Evolutionary conservation across 2,888 invertebrate genomes (phyloP).

Genomic region (Branchipolynoe longqiensis): DNA sequence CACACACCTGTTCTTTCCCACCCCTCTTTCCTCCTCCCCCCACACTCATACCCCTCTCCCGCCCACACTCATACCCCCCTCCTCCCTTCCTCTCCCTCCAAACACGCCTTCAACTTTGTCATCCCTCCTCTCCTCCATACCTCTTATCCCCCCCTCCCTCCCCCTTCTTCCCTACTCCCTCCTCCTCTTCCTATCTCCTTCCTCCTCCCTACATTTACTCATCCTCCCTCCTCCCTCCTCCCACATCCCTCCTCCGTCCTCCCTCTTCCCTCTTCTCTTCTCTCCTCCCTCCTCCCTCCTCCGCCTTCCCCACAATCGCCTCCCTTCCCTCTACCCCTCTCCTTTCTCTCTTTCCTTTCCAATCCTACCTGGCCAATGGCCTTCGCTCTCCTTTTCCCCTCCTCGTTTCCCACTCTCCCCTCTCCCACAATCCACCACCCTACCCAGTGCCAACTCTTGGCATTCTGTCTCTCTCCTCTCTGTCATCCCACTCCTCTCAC

Average conservation of each 20-base stretch:
- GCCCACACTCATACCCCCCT: not conserved
- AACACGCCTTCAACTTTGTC: not conserved
- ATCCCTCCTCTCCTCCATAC: not conserved
- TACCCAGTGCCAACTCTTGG: too few relatives aligned
- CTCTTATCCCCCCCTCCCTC: not conserved
- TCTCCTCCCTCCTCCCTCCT: not conserved
- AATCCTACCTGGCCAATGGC: not conserved
- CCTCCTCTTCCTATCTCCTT: not conserved
- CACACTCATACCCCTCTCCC: not conserved
- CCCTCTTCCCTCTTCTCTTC: not conserved
- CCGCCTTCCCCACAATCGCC: not conserved
- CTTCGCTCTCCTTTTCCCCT: not conserved
- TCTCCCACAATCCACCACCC: too few relatives aligned
- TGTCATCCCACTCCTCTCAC: too few relatives aligned
- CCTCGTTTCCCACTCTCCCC: too few relatives aligned
- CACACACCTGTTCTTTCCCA: not conserved
- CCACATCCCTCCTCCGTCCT: not conserved
- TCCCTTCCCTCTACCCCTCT: not conserved
- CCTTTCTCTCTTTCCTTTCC: not conserved
- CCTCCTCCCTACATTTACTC: not conserved
- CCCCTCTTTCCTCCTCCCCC: not conserved
- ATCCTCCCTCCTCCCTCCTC: not conserved
- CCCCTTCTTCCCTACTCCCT: not conserved
- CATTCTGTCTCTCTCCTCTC: too few relatives aligned
- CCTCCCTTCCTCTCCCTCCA: not conserved